A percentile compares a stretch with the other conserved stretches of the same genome.
These are phyloP conservation scores for Acridotheres tristis DNA, from an alignment of 2,797 vertebrate genomes.

Conservation along the genomic window DNA sequence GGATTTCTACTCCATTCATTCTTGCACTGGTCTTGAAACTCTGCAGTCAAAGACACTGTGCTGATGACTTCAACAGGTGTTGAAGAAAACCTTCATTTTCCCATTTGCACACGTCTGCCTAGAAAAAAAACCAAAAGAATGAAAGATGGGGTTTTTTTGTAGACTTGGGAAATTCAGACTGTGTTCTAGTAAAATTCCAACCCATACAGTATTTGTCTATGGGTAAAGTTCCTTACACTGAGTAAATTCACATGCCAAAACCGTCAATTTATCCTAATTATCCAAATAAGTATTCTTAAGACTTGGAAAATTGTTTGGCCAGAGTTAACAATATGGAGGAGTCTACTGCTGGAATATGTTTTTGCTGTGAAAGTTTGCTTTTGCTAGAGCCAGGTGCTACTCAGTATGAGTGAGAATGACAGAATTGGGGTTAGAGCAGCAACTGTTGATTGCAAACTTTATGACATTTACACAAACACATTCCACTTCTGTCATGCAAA, in stretches of 20 bases:
- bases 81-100: background rate
- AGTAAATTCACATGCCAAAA: background rate
- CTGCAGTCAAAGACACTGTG: background rate
- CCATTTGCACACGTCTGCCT: background rate
- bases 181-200: background rate
- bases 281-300: background rate
- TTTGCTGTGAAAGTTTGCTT: background rate
- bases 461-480: background rate
- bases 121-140: background rate
- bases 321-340: background rate
- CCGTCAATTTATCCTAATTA: background rate
- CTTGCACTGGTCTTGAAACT: background rate
- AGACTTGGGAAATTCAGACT: background rate
- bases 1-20: background rate
- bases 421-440: background rate
- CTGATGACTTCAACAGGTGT: background rate
- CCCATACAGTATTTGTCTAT: background rate
- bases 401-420: background rate
- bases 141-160: background rate
- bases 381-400: background rate
- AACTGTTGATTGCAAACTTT: background rate
- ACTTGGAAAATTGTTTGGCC: background rate
- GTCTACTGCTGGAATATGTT: background rate
- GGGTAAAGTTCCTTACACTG: background rate
- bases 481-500: background rate